These are phyloP conservation scores for Sinonovacula constricta DNA, from an alignment of 1,140 invertebrate genomes.

Conservation along the genomic window DNA sequence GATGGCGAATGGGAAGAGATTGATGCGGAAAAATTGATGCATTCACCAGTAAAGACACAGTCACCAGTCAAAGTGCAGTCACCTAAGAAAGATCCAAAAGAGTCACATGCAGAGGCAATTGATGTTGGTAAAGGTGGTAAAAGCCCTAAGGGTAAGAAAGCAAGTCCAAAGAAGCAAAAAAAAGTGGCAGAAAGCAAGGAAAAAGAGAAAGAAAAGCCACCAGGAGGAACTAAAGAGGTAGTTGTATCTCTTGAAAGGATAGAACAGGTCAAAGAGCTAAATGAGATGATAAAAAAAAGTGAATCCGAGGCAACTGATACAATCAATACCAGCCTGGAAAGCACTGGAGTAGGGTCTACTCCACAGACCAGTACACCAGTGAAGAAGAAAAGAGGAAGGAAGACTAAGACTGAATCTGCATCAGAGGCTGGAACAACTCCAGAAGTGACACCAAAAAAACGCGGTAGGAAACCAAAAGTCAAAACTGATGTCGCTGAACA, in stretches of 20 bases:
- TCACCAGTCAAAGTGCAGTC: too few relatives aligned
- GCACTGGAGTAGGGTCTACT: too few relatives aligned
- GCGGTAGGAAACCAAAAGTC: constrained; percentile 39
- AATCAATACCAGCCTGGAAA: too few relatives aligned
- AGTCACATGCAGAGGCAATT: constrained; percentile 35
- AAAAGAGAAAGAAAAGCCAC: constrained; percentile 13
- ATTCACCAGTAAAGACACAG: too few relatives aligned
- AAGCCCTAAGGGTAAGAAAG: neutral
- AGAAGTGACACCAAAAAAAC: constrained; percentile 44
- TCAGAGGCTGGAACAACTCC: neutral
- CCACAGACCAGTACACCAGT: too few relatives aligned
- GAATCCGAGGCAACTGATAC: too few relatives aligned
- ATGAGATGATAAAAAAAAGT: too few relatives aligned
- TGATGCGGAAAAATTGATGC: constrained; percentile 3
- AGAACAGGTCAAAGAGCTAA: too few relatives aligned
- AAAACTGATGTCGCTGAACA: neutral
- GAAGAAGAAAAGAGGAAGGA: constrained; percentile 37
- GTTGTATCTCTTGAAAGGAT: neutral
- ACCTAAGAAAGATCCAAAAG: too few relatives aligned
- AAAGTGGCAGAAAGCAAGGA: neutral
- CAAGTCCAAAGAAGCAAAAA: neutral
- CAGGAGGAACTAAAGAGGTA: neutral
- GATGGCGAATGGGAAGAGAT: constrained; percentile 11
- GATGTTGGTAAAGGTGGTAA: constrained; percentile 33
- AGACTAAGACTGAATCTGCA: constrained; percentile 30